Evolutionary conservation across 30 jellyfish, hydroid and myxozoan genomes (phyloP).

Genomic region (Hydra vulgaris): DNA sequence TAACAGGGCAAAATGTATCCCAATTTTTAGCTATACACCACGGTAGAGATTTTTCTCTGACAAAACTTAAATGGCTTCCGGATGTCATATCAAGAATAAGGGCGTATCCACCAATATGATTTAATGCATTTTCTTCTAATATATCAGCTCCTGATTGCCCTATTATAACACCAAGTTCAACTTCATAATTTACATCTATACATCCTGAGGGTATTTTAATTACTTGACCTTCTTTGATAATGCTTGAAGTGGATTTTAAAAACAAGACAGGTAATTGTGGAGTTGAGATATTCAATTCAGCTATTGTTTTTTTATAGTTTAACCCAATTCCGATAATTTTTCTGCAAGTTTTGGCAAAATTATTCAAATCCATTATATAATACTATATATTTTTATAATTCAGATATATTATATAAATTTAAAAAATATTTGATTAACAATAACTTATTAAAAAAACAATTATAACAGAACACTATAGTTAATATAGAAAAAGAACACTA

Average conservation of each 20-base stretch:
- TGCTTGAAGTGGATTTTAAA: constrained; percentile 62
- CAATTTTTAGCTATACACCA: constrained; percentile 86
- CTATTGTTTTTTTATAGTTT: constrained; percentile 53
- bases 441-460: too few relatives aligned
- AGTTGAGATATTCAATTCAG: constrained; percentile 51
- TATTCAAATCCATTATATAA: not conserved
- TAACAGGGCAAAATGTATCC: constrained; percentile 96
- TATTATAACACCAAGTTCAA: constrained; percentile 73
- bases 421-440: too few relatives aligned
- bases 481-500: too few relatives aligned
- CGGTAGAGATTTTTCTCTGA: constrained; percentile 59
- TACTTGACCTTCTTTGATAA: constrained; percentile 66
- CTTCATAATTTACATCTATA: constrained; percentile 71
- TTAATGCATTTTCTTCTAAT: constrained; percentile 54
- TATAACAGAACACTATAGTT: too few relatives aligned
- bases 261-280: constrained; percentile 73
- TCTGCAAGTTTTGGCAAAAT: constrained; percentile 14
- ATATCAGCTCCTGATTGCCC: constrained; percentile 69
- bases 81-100: constrained; percentile 92
- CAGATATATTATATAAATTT: too few relatives aligned
- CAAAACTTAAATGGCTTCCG: constrained; percentile 51
- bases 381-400: not conserved
- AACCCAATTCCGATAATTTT: constrained; percentile 79
- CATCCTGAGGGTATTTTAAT: constrained; percentile 58
- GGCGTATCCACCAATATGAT: constrained; percentile 80